Percentiles rank a stretch among this genome's conserved stretches.
Conservation (phyloP, 2,797 vertebrate species). For the Sebastolobus alascanus region DNA sequence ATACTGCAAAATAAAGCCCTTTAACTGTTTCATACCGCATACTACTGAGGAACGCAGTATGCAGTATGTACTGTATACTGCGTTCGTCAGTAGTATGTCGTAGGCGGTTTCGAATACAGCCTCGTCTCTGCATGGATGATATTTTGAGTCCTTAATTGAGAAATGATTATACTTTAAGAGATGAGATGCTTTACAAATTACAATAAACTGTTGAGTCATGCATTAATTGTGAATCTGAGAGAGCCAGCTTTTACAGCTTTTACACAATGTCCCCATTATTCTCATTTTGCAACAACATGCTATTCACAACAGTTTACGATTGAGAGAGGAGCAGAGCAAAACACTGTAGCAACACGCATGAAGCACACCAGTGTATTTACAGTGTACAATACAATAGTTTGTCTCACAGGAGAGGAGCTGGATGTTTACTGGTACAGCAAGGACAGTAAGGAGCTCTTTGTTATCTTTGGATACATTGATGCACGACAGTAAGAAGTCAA, state of each 20-base stretch:
- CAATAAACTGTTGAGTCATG: neutral
- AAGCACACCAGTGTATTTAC: neutral
- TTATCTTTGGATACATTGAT: neutral
- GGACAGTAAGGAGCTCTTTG: neutral
- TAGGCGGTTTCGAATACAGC: too few species aligned
- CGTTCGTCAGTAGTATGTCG: too few species aligned
- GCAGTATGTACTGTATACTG: too few species aligned
- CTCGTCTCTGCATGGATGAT: too few species aligned
- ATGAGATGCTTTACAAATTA: neutral
- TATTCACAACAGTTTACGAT: neutral
- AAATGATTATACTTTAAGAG: neutral
- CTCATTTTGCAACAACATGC: neutral
- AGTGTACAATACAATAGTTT: neutral
- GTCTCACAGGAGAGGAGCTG: constrained; percentile 7
- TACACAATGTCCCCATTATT: constrained; percentile 23
- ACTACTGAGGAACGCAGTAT: too few species aligned
- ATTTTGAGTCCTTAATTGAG: neutral
- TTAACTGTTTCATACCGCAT: too few species aligned
- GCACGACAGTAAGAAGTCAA: neutral
- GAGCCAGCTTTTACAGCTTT: neutral
- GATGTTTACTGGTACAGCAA: neutral
- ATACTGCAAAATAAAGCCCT: too few species aligned
- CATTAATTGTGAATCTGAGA: neutral
- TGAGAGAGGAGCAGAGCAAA: constrained; percentile 7
- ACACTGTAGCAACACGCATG: constrained; percentile 4